Percentiles rank a stretch among this genome's conserved stretches.
Conservation (phyloP, 2,113 vertebrate genomes). For the Chionomys nivalis region DNA sequence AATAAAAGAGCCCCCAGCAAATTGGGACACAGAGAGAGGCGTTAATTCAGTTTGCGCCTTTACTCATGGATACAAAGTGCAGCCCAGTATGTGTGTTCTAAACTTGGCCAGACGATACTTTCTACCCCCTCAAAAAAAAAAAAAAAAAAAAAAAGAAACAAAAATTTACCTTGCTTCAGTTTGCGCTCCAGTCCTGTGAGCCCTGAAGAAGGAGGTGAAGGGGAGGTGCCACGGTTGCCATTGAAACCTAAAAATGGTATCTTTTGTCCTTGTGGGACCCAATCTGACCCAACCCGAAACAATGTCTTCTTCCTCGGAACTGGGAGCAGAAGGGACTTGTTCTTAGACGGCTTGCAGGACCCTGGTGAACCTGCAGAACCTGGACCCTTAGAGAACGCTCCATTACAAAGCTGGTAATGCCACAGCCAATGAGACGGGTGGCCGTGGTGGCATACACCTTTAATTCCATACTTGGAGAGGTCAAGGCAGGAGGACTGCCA, state of each 20-base stretch:
- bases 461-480: background rate
- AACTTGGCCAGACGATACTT: background rate
- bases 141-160: background rate
- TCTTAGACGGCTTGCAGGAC: background rate
- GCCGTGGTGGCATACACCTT: background rate
- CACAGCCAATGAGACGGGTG: background rate
- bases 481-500: background rate
- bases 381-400: background rate
- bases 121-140: background rate
- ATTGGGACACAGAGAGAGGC: too few relatives aligned
- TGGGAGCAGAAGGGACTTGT: background rate
- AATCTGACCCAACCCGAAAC: background rate
- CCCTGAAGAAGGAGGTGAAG: background rate
- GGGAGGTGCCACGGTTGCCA: background rate
- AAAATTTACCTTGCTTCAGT: background rate
- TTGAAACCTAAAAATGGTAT: background rate
- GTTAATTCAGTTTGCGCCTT: background rate
- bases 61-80: background rate
- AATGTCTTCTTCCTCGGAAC: background rate
- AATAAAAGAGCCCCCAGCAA: background rate
- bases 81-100: background rate
- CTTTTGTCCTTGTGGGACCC: background rate
- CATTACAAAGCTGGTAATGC: background rate
- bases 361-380: background rate
- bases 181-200: background rate